Conservation (phyloP, 2,797 vertebrate species). For the Lindbergichthys nudifrons region DNA sequence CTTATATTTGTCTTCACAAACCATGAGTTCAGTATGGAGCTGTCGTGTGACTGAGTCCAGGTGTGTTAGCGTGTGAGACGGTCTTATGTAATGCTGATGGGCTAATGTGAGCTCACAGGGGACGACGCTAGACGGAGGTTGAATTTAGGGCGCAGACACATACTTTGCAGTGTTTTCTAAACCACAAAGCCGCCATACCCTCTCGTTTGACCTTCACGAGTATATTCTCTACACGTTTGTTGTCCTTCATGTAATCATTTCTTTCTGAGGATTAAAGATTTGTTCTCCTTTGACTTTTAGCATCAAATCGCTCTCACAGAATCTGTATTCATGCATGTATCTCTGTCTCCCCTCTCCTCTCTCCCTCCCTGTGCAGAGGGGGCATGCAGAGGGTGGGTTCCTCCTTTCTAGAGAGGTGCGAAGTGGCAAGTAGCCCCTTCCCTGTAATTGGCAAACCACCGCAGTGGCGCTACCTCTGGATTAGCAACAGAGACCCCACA, state of each 20-base stretch:
- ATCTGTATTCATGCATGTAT: slow-evolving; percentile 50
- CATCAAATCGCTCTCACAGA: slow-evolving; percentile 28
- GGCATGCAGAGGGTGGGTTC: slow-evolving; percentile 82
- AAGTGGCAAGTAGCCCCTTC: slow-evolving; percentile 85
- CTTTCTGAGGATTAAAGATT: slow-evolving; percentile 57
- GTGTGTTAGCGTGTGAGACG: slow-evolving; percentile 54
- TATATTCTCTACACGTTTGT: slow-evolving; percentile 25
- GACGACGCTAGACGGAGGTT: slow-evolving; percentile 36
- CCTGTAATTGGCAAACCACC: slow-evolving; percentile 75
- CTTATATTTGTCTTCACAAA: background rate
- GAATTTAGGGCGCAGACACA: slow-evolving; percentile 66
- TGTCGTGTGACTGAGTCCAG: slow-evolving; percentile 47
- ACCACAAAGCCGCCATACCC: background rate
- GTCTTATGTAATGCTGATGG: slow-evolving; percentile 69
- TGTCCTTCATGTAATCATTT: slow-evolving; percentile 26
- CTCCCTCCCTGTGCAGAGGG: slow-evolving; percentile 77
- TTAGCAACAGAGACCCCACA: slow-evolving; percentile 78
- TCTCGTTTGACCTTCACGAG: slow-evolving; percentile 53
- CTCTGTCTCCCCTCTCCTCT: slow-evolving; percentile 51
- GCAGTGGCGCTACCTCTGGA: slow-evolving; percentile 80
- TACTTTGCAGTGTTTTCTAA: slow-evolving; percentile 28
- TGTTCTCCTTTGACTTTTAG: slow-evolving; percentile 33
- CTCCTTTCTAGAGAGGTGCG: slow-evolving; percentile 86
- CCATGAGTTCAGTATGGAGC: background rate
- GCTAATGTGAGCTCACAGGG: slow-evolving; percentile 56